Evolutionary conservation across 2,113 vertebrate species (phyloP).

Genomic region (Suricata suricatta): DNA sequence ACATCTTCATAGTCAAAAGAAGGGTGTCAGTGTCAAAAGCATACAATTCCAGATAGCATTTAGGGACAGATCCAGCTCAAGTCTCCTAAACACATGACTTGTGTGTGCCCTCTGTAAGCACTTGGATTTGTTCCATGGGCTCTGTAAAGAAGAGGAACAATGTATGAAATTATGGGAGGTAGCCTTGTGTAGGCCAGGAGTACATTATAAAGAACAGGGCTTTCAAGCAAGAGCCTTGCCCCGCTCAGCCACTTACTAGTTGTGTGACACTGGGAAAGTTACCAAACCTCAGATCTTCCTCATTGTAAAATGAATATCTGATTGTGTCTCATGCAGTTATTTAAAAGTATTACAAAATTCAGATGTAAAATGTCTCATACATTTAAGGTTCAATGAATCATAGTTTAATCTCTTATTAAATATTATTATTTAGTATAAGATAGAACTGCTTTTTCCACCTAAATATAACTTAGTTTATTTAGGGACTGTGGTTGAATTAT

Average conservation of each 20-base stretch:
- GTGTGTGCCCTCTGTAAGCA: background rate
- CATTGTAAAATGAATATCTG: background rate
- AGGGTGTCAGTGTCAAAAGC: background rate
- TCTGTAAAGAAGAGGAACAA: background rate
- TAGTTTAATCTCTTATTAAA: background rate
- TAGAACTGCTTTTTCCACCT: background rate
- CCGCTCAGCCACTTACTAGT: background rate
- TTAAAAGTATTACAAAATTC: slow-evolving; percentile 31
- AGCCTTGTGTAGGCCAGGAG: background rate
- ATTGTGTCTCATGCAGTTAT: background rate
- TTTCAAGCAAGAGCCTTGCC: background rate
- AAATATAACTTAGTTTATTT: slow-evolving; percentile 19
- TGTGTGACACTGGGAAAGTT: background rate
- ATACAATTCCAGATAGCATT: background rate
- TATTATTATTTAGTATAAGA: background rate
- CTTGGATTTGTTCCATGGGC: background rate
- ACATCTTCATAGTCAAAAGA: background rate
- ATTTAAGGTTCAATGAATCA: background rate
- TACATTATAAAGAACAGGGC: background rate
- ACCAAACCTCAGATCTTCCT: background rate
- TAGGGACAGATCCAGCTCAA: background rate
- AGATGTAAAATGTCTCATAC: background rate
- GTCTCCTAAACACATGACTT: background rate
- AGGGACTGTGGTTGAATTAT: background rate
- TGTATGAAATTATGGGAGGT: background rate